Evolutionary conservation across 1,140 invertebrate genomes (phyloP), one percentile per base, ranked within the genome.

Genomic region (Drosophila repletoides): DNA sequence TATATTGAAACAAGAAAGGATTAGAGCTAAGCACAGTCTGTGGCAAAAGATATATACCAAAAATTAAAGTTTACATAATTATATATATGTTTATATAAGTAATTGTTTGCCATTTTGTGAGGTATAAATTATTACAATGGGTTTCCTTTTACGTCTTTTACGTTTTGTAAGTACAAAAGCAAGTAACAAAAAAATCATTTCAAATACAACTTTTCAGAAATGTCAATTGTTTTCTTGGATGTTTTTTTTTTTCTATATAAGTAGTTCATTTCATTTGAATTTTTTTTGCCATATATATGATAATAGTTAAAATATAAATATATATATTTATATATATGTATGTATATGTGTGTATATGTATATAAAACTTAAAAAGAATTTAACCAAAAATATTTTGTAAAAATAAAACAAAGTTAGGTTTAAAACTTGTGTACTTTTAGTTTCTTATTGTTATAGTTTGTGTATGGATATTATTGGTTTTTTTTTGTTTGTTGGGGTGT

Each of bases 291-390:
- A 14, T 73, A 56, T 15, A 5, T 46, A 6, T 45, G 28, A 46
- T 66, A 49, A 72, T 73, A 48, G 51, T 76, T 73, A 83, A 84
- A 75, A 84, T 79, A 79, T 77, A 67, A 80, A 40, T 75, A 55
- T 75, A 68, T 80, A 60, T 84, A 12, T 68, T 24, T 55, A 10
- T 51, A 2, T 29, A 36, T 46, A 21, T 64, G 45, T 73, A 63
- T 69, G 24, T 67, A 60, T 55, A 61, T 56, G 29, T 51, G 56
- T 68, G 22, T 66, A 22, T 63, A 45, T 14, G 51, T 70, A 65
- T 70, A 69, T 71, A 72, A 72, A 81, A 81, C 77, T 81, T 83
- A 83, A 77, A 84, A 83, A 59, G 69, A 84, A 77, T 77, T 77
- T 83, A 84, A 83, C 73, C 77, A 77, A 83, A 83, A 77, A 36